Evolutionary conservation across 2,888 invertebrate species (phyloP).

Genomic region (Drosophila colorata): DNA sequence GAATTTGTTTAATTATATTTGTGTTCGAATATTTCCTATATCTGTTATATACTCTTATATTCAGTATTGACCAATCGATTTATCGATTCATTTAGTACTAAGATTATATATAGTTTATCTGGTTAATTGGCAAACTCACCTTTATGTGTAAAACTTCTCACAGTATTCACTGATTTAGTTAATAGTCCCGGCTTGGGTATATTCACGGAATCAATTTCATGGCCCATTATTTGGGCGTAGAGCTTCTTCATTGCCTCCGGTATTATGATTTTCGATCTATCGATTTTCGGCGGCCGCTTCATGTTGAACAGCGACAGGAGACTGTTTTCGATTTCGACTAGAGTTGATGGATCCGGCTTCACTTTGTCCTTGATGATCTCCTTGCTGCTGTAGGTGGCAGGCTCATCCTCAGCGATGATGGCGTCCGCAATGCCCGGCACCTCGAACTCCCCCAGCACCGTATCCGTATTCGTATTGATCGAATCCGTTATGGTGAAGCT

Average conservation of each 20-base stretch:
- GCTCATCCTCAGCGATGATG: slow-evolving; percentile 68
- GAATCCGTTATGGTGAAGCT: not conserved
- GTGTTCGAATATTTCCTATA: too few species aligned
- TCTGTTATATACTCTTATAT: too few species aligned
- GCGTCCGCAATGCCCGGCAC: slow-evolving; percentile 64
- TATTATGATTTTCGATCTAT: slow-evolving; percentile 86
- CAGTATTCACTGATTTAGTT: slow-evolving; percentile 93
- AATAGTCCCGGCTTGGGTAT: slow-evolving; percentile 89
- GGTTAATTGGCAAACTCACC: slow-evolving; percentile 86
- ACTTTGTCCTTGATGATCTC: slow-evolving; percentile 80
- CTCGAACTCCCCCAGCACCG: slow-evolving; percentile 61
- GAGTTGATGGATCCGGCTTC: slow-evolving; percentile 85
- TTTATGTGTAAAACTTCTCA: slow-evolving; percentile 92
- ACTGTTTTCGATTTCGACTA: slow-evolving; percentile 85
- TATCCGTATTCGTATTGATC: slow-evolving; percentile 37
- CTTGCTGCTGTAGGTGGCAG: slow-evolving; percentile 81
- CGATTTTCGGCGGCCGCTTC: slow-evolving; percentile 85
- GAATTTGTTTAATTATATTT: too few species aligned
- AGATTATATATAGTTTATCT: not conserved
- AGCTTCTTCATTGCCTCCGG: slow-evolving; percentile 93
- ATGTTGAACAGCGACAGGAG: slow-evolving; percentile 85
- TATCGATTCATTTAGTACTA: not conserved
- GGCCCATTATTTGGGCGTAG: slow-evolving; percentile 89
- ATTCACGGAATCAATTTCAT: slow-evolving; percentile 88
- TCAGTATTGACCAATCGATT: too few species aligned